These are phyloP conservation scores for Hydrochoerus hydrochaeris DNA, from an alignment of 2,113 vertebrate genomes.

Conservation along the genomic window DNA sequence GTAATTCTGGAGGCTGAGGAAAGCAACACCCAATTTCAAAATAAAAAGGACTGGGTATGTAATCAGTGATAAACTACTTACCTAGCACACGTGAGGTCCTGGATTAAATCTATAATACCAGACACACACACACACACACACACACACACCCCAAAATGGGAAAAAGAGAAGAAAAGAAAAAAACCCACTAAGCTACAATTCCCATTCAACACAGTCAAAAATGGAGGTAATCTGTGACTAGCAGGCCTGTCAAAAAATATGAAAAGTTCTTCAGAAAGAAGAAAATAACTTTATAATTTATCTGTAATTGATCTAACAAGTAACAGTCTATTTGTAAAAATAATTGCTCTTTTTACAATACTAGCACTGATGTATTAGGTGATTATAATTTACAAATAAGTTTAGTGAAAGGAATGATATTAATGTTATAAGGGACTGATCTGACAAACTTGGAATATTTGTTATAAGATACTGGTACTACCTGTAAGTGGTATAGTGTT, in stretches of 20 bases:
- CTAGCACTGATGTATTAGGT: background rate
- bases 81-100: background rate
- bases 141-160: background rate
- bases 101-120: background rate
- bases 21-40: background rate
- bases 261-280: slow-evolving; percentile 17
- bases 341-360: background rate
- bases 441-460: background rate
- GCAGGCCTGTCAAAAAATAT: background rate
- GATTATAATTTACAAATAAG: background rate
- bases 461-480: background rate
- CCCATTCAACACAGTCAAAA: background rate
- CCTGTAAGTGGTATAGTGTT: background rate
- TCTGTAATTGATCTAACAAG: background rate
- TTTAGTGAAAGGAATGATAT: background rate
- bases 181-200: background rate
- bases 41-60: background rate
- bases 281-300: background rate
- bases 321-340: background rate
- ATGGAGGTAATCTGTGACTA: background rate
- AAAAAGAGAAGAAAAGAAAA: background rate
- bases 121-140: background rate
- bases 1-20: background rate
- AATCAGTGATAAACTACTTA: background rate
- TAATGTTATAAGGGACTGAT: background rate